These are phyloP conservation scores for Liasis olivaceus DNA, from an alignment of 2,797 vertebrate species.

Conservation along the genomic window DNA sequence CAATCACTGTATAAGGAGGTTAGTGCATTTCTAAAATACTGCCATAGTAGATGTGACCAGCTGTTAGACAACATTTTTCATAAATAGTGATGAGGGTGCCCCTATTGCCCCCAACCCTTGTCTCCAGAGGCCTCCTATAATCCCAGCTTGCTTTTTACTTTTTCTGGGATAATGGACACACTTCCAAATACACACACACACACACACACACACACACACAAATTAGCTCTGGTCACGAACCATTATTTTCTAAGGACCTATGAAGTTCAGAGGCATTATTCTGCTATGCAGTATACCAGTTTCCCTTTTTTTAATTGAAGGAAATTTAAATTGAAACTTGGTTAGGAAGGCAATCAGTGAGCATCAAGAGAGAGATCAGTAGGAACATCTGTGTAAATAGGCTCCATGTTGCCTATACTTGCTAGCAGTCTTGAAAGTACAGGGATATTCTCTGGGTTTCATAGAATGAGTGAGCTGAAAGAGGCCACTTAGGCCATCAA, in stretches of 20 bases:
- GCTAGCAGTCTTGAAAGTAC: neutral
- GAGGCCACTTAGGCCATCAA: neutral
- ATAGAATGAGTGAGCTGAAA: neutral
- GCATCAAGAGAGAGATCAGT: no score
- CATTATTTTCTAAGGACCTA: neutral
- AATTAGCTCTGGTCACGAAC: no score
- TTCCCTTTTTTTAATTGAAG: neutral
- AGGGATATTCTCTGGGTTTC: neutral
- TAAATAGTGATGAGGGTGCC: neutral
- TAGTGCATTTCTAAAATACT: neutral
- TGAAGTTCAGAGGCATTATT: neutral
- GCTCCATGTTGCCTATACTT: neutral
- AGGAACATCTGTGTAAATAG: no score
- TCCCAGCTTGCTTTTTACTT: neutral
- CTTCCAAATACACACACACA: neutral
- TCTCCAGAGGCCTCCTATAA: neutral
- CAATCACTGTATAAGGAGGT: neutral
- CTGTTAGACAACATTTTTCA: neutral
- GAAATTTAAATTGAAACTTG: neutral
- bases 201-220: neutral
- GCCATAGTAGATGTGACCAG: neutral
- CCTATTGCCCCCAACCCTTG: neutral
- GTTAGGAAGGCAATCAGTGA: no score
- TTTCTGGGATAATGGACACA: neutral
- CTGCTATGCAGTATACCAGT: neutral